phyloP scores from a whole-genome alignment of 2,888 invertebrate genomes.

The Ophioninae sp. region DNA sequence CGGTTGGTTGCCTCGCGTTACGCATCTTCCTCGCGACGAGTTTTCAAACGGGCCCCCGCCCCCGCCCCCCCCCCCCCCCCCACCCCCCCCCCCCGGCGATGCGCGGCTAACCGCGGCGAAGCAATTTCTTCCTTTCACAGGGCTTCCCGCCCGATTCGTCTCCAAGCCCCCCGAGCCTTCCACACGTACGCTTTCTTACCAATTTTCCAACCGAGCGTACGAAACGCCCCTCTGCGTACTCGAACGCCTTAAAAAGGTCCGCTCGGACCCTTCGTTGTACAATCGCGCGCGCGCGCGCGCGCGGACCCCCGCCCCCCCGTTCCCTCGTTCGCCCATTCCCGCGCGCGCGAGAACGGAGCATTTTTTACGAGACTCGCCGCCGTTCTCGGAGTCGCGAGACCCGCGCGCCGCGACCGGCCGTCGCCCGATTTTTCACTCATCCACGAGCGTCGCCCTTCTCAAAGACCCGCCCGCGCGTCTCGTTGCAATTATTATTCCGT shows the following conservation, averaged over 20 bases:
- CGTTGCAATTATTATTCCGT: not conserved
- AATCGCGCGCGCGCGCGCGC: not conserved
- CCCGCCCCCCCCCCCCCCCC: not conserved
- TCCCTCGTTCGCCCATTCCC: not conserved
- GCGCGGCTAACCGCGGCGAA: too few species aligned
- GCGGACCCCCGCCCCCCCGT: not conserved
- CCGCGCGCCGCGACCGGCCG: not conserved
- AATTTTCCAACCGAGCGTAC: constrained; percentile 78
- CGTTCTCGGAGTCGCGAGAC: not conserved
- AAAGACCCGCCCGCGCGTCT: not conserved
- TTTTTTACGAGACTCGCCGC: not conserved
- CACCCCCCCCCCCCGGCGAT: too few species aligned
- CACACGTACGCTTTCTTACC: constrained; percentile 65
- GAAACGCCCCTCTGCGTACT: constrained; percentile 75
- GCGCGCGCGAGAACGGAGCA: constrained; percentile 6
- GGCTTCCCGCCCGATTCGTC: constrained; percentile 74
- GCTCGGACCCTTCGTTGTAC: constrained; percentile 73
- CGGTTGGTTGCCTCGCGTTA: constrained; percentile 11
- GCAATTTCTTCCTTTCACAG: constrained; percentile 72
- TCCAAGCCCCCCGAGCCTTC: constrained; percentile 6
- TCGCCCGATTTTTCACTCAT: not conserved
- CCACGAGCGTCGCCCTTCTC: not conserved
- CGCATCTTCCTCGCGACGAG: constrained; percentile 12
- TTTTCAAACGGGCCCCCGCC: constrained; percentile 23
- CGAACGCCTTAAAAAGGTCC: constrained; percentile 78